Base-by-base conservation (phyloP, 2,113 vertebrate species). In the Gopherus flavomarginatus region DNA sequence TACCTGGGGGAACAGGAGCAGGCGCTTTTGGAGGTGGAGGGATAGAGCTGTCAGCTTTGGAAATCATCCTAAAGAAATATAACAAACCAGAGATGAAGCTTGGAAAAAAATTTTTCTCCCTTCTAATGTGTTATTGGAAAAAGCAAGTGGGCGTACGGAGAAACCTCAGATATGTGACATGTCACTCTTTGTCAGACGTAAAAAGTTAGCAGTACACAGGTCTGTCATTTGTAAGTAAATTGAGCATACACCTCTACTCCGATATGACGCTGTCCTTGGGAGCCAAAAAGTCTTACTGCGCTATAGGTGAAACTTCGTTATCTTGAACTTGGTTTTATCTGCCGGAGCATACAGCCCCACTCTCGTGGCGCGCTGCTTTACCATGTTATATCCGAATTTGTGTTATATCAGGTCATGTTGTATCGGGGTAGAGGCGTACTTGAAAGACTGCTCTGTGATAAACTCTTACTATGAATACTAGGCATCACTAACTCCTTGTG, bases 1-100 rank as follows among this genome's bases (percentile, higher is more conserved):
- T 97, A 0, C 98, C 97, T 0, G 99, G 99, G 0, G 99, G 99
- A 11, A 98, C 98, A 0, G 99, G 99, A 82, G 99, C 99, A 1
- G 99, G 99, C 0, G 98, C 99, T 6, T 96, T 97, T 0, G 99
- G 99, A 0, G 99, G 99, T 0, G 99, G 99, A 0, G 99, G 99
- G 90, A 99, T 99, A 72, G 98, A 81, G 1, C 98, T 98, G 16
- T 99, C 99, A 0, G 98, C 98, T 94, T 98, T 99, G 81, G 99
- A 98, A 79, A 99, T 99, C 99, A 99, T 99, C 92, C 99, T 99
- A 50, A 24, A 26, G 56, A 26, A 6, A 85, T 57, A 93, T 54
- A 35, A 72, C 50, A 87, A 29, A 81, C 50, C 54, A 29, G 1
- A 7, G 79, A 29, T 29, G 90, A 87, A 59, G 38, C 50, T 16